phyloP scores from a whole-genome alignment of 2,113 vertebrate species.

The Trogon melanurus region DNA sequence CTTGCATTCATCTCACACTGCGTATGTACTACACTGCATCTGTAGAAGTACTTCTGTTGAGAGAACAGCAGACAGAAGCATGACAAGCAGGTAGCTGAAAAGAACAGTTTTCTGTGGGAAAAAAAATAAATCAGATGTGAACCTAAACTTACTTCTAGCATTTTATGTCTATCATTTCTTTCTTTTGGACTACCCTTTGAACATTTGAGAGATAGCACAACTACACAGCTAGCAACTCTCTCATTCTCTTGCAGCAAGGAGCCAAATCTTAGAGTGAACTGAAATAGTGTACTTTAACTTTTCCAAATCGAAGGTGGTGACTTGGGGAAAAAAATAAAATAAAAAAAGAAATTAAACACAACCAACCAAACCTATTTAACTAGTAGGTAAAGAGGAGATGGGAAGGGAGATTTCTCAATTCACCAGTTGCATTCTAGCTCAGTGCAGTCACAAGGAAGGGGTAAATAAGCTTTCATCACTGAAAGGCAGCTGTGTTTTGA shows the following conservation, averaged over 20 bases:
- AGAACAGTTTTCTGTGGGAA: neutral
- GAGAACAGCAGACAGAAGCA: neutral
- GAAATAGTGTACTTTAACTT: neutral
- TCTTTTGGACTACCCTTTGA: neutral
- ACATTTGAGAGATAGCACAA: neutral
- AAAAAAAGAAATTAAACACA: neutral
- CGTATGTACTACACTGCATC: neutral
- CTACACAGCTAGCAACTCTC: neutral
- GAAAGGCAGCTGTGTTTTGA: neutral
- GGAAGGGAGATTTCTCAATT: neutral
- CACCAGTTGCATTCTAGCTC: neutral
- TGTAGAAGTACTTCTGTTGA: neutral
- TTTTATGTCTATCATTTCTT: neutral
- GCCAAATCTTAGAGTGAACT: neutral
- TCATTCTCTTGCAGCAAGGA: neutral
- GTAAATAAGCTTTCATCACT: neutral
- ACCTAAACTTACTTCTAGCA: neutral
- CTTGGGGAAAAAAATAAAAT: accelerated
- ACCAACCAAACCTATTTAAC: neutral
- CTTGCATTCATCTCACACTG: neutral
- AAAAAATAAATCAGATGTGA: neutral
- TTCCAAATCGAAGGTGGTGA: neutral
- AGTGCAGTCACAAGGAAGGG: neutral
- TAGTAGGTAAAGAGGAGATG: neutral
- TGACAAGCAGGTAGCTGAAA: neutral